Conservation (phyloP, 2,888 invertebrate genomes). For the Thymelicus acteon region DNA sequence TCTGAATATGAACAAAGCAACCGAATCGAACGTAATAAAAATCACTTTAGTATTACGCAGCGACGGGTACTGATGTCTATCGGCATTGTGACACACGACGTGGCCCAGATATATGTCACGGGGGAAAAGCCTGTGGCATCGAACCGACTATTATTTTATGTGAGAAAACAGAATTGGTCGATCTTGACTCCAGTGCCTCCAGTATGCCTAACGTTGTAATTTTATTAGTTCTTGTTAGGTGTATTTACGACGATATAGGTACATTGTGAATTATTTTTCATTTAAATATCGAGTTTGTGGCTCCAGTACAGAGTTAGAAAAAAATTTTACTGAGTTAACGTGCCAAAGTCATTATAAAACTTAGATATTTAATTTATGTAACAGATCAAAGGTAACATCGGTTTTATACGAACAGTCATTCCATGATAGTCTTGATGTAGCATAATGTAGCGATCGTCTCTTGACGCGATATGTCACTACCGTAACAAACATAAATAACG, state of each 20-base stretch:
- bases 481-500: too few species aligned
- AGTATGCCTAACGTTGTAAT: slow-evolving; percentile 42
- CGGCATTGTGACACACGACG: slow-evolving; percentile 79
- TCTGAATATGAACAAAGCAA: slow-evolving; percentile 76
- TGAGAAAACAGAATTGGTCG: slow-evolving; percentile 78
- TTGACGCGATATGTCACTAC: too few species aligned
- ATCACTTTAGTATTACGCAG: slow-evolving; percentile 79
- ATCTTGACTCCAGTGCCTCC: slow-evolving; percentile 41
- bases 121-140: slow-evolving; percentile 70
- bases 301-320: too few species aligned
- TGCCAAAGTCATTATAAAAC: too few species aligned
- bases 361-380: too few species aligned
- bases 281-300: too few species aligned
- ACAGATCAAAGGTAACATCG: too few species aligned
- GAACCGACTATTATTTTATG: slow-evolving; percentile 78
- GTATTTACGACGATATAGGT: neutral
- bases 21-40: slow-evolving; percentile 83
- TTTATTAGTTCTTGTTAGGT: slow-evolving; percentile 37
- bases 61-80: slow-evolving; percentile 81
- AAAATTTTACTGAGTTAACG: too few species aligned
- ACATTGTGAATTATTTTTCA: too few species aligned
- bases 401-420: too few species aligned
- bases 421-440: too few species aligned
- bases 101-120: slow-evolving; percentile 76
- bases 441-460: too few species aligned